phyloP scores from a whole-genome alignment of 1,140 invertebrate genomes.

The Leptoteleia sp. region DNA sequence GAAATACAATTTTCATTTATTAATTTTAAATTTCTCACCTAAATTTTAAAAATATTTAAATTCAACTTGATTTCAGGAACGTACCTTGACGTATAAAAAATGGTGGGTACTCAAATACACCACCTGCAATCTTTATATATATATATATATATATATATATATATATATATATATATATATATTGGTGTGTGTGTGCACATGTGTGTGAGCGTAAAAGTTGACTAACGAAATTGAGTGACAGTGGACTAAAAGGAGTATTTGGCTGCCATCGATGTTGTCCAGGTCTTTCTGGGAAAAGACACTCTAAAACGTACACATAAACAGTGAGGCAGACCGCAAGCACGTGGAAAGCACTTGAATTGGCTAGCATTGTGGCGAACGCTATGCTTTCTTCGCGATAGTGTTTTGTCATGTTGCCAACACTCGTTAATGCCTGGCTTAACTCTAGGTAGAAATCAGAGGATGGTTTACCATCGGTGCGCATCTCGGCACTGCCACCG shows the following conservation, averaged over 20 bases:
- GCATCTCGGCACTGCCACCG: slow-evolving; percentile 31
- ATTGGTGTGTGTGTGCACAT: no score
- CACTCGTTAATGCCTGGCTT: slow-evolving; percentile 21
- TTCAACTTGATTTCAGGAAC: no score
- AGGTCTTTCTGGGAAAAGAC: slow-evolving; percentile 34
- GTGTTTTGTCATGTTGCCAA: slow-evolving; percentile 58
- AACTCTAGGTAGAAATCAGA: slow-evolving; percentile 16
- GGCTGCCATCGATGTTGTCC: slow-evolving; percentile 14
- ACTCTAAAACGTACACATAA: slow-evolving; percentile 13
- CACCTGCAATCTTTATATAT: no score
- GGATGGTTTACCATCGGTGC: slow-evolving; percentile 35
- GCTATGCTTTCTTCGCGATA: slow-evolving; percentile 14
- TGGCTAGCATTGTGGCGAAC: slow-evolving; percentile 14
- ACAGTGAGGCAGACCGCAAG: slow-evolving; percentile 3
- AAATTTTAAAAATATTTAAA: no score
- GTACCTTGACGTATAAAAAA: no score
- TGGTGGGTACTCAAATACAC: no score
- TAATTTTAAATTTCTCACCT: no score
- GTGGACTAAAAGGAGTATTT: slow-evolving; percentile 6
- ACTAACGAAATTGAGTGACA: slow-evolving; percentile 2
- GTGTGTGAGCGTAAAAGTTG: no score
- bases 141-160: no score
- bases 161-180: no score
- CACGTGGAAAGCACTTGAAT: slow-evolving; percentile 42
- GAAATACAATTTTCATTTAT: no score